These are phyloP conservation scores for Tigriopus californicus DNA, from an alignment of 2,888 invertebrate genomes.

Conservation along the genomic window DNA sequence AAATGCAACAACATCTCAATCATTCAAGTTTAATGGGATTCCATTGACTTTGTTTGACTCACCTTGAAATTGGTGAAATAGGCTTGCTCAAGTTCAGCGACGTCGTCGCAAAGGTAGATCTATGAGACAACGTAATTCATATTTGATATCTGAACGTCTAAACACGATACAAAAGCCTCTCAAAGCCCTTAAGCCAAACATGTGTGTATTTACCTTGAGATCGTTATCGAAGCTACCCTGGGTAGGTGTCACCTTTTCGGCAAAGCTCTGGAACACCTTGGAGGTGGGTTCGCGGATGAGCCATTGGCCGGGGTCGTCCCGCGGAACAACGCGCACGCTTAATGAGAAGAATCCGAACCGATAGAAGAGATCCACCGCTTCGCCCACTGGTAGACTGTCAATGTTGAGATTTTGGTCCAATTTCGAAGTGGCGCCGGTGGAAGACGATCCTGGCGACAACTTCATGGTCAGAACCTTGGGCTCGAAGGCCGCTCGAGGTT, in stretches of 20 bases:
- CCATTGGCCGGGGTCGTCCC: conserved; percentile 13
- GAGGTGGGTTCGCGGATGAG: conserved; percentile 12
- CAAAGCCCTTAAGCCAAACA: too few species aligned
- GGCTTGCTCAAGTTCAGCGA: conserved; percentile 8
- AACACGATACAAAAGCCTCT: too few species aligned
- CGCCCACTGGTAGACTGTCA: background rate
- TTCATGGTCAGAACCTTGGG: too few species aligned
- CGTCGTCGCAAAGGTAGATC: conserved; percentile 10
- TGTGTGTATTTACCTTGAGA: too few species aligned
- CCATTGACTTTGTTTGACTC: too few species aligned
- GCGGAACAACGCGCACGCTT: conserved; percentile 14
- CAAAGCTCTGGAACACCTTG: background rate
- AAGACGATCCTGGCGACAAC: too few species aligned
- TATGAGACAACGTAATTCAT: too few species aligned
- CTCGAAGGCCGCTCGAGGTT: too few species aligned
- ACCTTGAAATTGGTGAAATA: conserved; percentile 13
- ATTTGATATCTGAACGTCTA: too few species aligned
- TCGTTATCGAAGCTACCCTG: background rate
- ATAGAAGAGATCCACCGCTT: conserved; percentile 6
- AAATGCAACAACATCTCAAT: background rate
- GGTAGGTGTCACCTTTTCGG: background rate
- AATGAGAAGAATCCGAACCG: conserved; percentile 15
- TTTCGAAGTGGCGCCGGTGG: too few species aligned
- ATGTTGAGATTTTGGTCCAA: too few species aligned
- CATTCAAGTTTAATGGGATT: too few species aligned